These are phyloP conservation scores for Ctenosaura bakeri DNA, from an alignment of 2,797 vertebrate genomes.

Conservation along the genomic window DNA sequence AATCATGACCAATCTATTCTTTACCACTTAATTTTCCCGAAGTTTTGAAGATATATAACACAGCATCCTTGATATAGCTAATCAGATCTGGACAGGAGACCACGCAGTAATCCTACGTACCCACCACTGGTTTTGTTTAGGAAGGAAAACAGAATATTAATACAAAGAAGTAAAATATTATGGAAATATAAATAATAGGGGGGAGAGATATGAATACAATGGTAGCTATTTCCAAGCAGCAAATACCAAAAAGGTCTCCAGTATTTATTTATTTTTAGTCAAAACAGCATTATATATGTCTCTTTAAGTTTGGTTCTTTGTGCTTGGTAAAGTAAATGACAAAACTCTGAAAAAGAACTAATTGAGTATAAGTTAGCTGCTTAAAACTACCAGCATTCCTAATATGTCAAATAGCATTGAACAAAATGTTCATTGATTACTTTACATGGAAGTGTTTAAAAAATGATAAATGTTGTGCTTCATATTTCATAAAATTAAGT, in stretches of 20 bases:
- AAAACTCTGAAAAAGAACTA: constrained; percentile 2
- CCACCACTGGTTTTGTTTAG: too few species aligned
- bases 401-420: neutral
- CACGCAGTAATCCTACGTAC: too few species aligned
- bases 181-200: neutral
- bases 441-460: neutral
- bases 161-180: too few species aligned
- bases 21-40: neutral
- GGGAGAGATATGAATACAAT: neutral
- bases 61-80: too few species aligned
- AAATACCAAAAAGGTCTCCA: neutral
- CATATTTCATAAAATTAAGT: neutral
- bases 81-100: too few species aligned
- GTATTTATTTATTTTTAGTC: neutral
- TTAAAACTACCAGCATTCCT: neutral
- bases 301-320: constrained; percentile 9
- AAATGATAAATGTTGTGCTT: neutral
- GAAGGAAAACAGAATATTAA: too few species aligned
- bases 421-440: constrained; percentile 6
- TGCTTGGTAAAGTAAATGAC: neutral
- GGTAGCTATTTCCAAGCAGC: neutral
- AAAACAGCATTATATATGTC: neutral
- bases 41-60: neutral
- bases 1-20: neutral
- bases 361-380: constrained; percentile 17